A percentile compares a stretch with the other conserved stretches of the same genome.
Evolutionary conservation across 2,113 vertebrate genomes (phyloP).

Genomic region (Anoura caudifer): DNA sequence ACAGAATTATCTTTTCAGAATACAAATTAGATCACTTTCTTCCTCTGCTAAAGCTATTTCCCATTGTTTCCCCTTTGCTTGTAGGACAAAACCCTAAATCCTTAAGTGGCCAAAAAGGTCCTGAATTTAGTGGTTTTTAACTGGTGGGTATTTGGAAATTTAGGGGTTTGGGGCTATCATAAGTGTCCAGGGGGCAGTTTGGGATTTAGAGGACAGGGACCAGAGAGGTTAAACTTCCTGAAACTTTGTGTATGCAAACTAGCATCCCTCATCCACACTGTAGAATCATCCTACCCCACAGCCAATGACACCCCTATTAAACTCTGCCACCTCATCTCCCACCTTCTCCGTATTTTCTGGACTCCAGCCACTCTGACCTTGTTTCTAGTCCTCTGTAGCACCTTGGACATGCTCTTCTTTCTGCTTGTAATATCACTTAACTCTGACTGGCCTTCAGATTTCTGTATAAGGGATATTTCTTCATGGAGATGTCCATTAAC

Average conservation of each 20-base stretch:
- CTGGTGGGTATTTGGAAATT: neutral
- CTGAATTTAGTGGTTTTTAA: neutral
- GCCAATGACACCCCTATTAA: neutral
- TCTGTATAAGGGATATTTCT: conserved; percentile 20
- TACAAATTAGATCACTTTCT: neutral
- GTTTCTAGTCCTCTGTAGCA: neutral
- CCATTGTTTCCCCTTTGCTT: neutral
- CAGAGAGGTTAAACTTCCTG: neutral
- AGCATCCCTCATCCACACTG: neutral
- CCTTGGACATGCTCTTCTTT: neutral
- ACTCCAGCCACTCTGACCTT: neutral
- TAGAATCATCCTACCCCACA: neutral
- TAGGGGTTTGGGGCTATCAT: neutral
- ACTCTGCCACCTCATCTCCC: neutral
- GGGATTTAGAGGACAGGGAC: neutral
- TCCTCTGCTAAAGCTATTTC: neutral
- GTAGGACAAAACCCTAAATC: neutral
- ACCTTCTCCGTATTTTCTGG: neutral
- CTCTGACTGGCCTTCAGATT: neutral
- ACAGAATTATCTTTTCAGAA: conserved; percentile 31
- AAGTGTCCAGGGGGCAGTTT: neutral
- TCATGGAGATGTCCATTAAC: neutral
- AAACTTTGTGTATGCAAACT: neutral
- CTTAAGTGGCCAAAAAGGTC: neutral
- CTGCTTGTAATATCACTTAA: neutral